Percentiles rank a stretch among this genome's conserved stretches.
Conservation (phyloP, 2,113 vertebrate genomes). For the Redunca redunca region DNA sequence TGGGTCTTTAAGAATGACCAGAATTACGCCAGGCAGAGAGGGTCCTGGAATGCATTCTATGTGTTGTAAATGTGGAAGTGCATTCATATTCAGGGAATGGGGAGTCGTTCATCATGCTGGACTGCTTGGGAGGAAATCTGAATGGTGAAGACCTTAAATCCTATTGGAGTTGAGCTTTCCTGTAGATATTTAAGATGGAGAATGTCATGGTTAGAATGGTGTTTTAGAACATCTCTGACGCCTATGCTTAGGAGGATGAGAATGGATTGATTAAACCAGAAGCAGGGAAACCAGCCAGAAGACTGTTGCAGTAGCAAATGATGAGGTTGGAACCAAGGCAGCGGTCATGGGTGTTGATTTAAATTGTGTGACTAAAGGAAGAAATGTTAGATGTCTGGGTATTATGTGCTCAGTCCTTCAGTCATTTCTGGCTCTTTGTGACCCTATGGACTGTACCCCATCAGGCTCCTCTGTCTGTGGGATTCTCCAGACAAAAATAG, state of each 20-base stretch:
- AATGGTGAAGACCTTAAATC: conserved; percentile 7
- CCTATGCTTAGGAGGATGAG: background rate
- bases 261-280: conserved; percentile 5
- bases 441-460: background rate
- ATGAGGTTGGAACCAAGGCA: background rate
- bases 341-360: background rate
- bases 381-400: background rate
- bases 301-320: background rate
- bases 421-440: background rate
- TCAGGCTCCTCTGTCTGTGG: background rate
- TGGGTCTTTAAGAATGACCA: background rate
- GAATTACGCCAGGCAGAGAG: background rate
- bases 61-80: background rate
- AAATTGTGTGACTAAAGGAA: background rate
- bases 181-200: background rate
- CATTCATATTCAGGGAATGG: background rate
- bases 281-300: background rate
- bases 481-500: background rate
- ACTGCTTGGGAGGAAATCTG: background rate
- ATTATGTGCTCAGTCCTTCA: background rate
- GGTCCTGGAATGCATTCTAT: background rate
- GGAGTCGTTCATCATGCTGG: background rate
- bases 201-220: background rate
- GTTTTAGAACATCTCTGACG: background rate
- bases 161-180: background rate